Conservation (phyloP, 2,888 invertebrate species). For the Trichacis sp. region DNA sequence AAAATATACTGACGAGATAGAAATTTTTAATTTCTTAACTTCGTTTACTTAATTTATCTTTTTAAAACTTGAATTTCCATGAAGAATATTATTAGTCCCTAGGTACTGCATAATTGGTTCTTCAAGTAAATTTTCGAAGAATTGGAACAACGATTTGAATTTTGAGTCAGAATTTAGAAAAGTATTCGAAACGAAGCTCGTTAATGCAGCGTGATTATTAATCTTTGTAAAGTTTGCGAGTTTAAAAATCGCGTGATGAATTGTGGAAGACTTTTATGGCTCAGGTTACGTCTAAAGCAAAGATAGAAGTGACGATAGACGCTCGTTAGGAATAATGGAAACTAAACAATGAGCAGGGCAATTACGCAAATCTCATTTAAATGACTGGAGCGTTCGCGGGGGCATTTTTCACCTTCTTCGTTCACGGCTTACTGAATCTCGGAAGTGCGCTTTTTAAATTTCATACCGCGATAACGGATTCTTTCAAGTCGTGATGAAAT, state of each 20-base stretch:
- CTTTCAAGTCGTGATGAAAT: no score
- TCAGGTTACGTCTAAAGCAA: slow-evolving; percentile 3
- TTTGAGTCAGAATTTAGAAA: background rate
- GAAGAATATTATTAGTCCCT: no score
- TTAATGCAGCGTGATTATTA: no score
- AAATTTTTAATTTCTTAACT: no score
- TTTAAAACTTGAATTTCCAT: no score
- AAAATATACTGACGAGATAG: no score
- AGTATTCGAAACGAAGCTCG: no score
- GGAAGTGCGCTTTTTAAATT: slow-evolving; percentile 41
- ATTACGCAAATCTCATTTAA: slow-evolving; percentile 61
- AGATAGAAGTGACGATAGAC: slow-evolving; percentile 57
- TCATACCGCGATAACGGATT: no score
- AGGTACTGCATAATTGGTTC: no score
- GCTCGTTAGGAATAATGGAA: slow-evolving; percentile 49
- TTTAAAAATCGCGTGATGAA: slow-evolving; percentile 47
- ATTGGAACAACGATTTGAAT: background rate
- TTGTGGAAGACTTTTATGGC: background rate
- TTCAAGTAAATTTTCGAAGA: no score
- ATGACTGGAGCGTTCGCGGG: slow-evolving; percentile 41
- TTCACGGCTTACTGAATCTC: slow-evolving; percentile 32
- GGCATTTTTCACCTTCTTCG: slow-evolving; percentile 33
- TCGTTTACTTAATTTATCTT: no score
- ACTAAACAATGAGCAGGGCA: slow-evolving; percentile 58
- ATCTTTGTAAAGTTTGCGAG: no score